Percentiles rank a stretch among this genome's conserved stretches.
Conservation (phyloP, 2,797 vertebrate genomes). For the Carapus acus region DNA sequence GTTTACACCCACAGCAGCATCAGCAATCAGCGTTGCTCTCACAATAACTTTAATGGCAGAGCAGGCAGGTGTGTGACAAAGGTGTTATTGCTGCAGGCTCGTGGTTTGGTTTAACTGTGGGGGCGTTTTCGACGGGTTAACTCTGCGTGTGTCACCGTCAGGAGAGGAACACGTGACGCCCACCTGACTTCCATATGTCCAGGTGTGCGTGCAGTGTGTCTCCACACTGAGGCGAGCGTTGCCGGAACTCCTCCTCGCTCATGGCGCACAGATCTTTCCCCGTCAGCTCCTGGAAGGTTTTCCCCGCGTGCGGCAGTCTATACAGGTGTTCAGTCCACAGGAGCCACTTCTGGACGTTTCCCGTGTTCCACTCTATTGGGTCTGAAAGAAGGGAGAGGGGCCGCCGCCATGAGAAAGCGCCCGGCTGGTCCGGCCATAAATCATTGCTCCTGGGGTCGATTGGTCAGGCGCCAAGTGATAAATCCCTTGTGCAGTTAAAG, state of each 20-base stretch:
- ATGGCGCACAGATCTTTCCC: slow-evolving; percentile 91
- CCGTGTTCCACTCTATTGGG: slow-evolving; percentile 86
- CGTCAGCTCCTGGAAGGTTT: slow-evolving; percentile 87
- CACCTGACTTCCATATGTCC: slow-evolving; percentile 99
- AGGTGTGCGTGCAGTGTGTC: slow-evolving; percentile 92
- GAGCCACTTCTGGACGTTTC: slow-evolving; percentile 97
- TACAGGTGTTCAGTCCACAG: slow-evolving; percentile 98
- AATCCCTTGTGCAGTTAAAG: no score
- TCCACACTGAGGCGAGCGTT: slow-evolving; percentile 83
- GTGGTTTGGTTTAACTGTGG: no score
- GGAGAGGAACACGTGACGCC: slow-evolving; percentile 4
- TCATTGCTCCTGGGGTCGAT: background rate
- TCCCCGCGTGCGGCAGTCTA: slow-evolving; percentile 85
- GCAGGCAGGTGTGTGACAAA: no score
- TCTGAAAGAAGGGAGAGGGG: slow-evolving; percentile 63
- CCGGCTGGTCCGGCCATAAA: slow-evolving; percentile 20
- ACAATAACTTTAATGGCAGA: no score
- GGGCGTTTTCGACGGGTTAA: no score
- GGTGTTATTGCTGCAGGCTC: no score
- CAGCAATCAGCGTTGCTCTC: no score
- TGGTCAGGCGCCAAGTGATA: no score
- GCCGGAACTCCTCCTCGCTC: slow-evolving; percentile 91
- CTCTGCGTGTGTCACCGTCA: no score
- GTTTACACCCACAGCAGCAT: no score
- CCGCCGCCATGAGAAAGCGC: slow-evolving; percentile 21